Conservation (phyloP, 2,888 invertebrate genomes). For the Thymelicus sylvestris region DNA sequence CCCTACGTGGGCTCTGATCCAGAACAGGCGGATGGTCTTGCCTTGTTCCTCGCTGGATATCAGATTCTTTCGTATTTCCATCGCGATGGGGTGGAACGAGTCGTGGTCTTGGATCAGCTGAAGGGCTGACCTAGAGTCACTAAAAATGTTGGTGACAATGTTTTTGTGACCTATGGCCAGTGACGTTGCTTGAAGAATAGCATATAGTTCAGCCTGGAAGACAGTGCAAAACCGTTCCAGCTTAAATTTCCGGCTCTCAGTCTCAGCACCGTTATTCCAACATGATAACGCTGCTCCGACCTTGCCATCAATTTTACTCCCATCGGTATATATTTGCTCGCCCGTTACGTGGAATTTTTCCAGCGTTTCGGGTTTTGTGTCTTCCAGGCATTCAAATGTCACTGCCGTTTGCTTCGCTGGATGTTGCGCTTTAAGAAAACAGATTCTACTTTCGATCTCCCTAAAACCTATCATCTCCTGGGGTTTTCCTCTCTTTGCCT, state of each 20-base stretch:
- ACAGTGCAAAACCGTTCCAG: constrained; percentile 10
- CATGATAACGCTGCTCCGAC: constrained; percentile 2
- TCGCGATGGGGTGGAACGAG: neutral
- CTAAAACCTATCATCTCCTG: neutral
- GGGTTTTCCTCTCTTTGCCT: neutral
- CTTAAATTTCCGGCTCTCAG: neutral
- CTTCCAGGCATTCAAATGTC: neutral
- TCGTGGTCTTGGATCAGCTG: neutral
- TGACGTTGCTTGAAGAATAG: neutral
- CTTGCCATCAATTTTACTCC: constrained; percentile 11
- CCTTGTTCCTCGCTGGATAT: neutral
- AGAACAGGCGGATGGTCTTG: neutral
- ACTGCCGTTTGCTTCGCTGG: neutral
- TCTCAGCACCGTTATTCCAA: neutral
- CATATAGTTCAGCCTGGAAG: constrained; percentile 11
- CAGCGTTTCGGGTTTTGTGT: neutral
- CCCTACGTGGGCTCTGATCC: constrained; percentile 11
- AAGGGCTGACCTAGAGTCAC: constrained; percentile 15
- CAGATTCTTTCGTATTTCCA: neutral
- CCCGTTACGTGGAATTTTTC: neutral
- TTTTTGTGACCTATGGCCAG: neutral
- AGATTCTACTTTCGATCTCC: neutral
- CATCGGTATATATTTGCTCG: constrained; percentile 5
- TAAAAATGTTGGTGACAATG: neutral
- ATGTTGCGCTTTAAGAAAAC: neutral